Base-by-base conservation (phyloP, 2,113 vertebrate genomes). In the Rhodinocichla rosea region DNA sequence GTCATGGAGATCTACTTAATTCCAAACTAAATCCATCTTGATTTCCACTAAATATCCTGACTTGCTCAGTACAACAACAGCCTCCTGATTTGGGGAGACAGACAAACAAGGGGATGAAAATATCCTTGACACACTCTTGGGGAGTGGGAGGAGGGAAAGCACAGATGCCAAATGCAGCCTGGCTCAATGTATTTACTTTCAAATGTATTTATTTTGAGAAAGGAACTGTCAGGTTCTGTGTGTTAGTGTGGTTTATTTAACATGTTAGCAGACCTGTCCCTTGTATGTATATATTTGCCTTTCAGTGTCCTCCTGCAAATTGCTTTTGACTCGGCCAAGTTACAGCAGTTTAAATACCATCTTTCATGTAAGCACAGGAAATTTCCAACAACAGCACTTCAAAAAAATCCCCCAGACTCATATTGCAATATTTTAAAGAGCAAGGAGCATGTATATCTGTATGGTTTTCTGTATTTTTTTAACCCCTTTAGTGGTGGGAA, bases 51-150 rank as follows among this genome's bases (percentile, higher is more conserved):
- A 92, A 91, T 64, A 26, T 4, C 18, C 28, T 10, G 4, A n/a
- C 84, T 97, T 64, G 37, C 63, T 78, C 57, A 32, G 18, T 57
- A 9, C 27, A n/a, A 6, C 20, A 35, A 18, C 84, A 87, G 77
- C 55, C 53, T 33, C 65, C 70, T 77, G 83, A 83, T 81, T 59
- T 74, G 73, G 83, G 82, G 52, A 93, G 88, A 92, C 87, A 94
- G 96, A 74, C 63, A 94, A 91, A 91, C 23, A 83, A 84, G 69
- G 42, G 60, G 70, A 69, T 96, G 79, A 81, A 80, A 94, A 89
- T 52, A 69, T 44, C 81, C 55, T 45, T 57, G 59, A 45, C 57
- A 11, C 7, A 1, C 28, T 39, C 42, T 28, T 67, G 33, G 11
- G 6, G 47, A n/a, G 44, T n/a, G 44, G 56, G 53, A 87, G 32